Base-by-base conservation (phyloP, 2,797 vertebrate species). In the Oreochromis mossambicus region DNA sequence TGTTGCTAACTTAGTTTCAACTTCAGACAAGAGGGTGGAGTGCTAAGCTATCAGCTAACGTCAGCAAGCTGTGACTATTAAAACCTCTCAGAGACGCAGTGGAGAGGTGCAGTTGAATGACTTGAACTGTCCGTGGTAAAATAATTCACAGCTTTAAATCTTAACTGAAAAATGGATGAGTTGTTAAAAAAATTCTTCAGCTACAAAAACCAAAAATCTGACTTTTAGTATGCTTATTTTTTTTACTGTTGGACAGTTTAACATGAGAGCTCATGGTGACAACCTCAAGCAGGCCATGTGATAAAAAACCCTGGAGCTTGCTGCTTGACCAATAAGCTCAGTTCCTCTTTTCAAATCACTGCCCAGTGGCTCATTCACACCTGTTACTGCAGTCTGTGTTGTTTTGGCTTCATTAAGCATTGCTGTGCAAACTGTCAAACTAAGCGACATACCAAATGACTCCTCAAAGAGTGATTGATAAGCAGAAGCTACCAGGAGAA, bases 391-490 rank as follows among this genome's bases (percentile, higher is more conserved):
- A 15, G 10, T 32, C 2, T 41, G 38, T 55, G 7, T 55, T 81
- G 34, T 66, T 86, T 84, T 63, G 21, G 56, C 50, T 80, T 83
- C 3, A 6, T 52, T 80, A 51, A 56, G 19, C 46, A 4, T 19
- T 15, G 51, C 36, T 82, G 26, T 80, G 68, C n/a, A 51, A 84
- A 81, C 55, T 58, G 12, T 41, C 56, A 24, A 73, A 80, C 19
- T 54, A 15, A 85, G 10, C 21, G 7, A 55, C 21, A 8, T 26
- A 24, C 58, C 56, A 32, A 76, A 38, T 38, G 15, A 73, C 43
- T 90, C 54, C 17, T 78, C 29, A 83, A 38, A 77, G 73, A 56
- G n/a, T 76, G 70, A 87, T 19, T 56, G 78, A 84, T 84, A 26
- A 87, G 80, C 76, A 4, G 55, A 90, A 32, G 48, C 66, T 26